Base-by-base conservation (phyloP, 2,797 vertebrate genomes). In the Cephalopachus bancanus region DNA sequence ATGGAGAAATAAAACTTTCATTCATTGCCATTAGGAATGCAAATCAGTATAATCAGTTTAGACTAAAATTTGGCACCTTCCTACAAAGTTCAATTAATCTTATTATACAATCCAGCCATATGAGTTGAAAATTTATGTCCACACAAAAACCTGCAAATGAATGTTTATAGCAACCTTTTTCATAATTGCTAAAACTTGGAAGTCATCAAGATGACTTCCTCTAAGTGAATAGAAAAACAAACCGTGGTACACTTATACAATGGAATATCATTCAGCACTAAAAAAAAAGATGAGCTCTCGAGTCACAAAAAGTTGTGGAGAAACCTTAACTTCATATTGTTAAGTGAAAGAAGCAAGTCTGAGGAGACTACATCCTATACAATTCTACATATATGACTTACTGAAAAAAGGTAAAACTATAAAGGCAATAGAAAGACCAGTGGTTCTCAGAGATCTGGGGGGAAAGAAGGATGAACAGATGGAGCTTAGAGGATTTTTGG, bases 11-110 rank as follows among this genome's bases (percentile, higher is more conserved):
- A 81, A 28, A 71, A 69, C 59, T 76, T 20, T 72, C 62, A 37
- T 22, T 44, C 44, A 53, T 2, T 62, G 26, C 44, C 53, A 11
- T 8, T 20, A 89, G 44, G 37, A 78, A 84, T 59, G 24, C 22
- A 87, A 87, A 86, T 51, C 49, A 9, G 79, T 59, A 62, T 4
- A 69, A 44, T 24, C 64, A 84, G n/a, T 84, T 76, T 57, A 60
- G 81, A 92, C 76, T 37, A 60, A 28, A 62, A 55, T 60, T 74
- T 76, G 71, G 74, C 15, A 95, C 8, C 49, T 80, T 87, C 30
- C 79, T 49, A 86, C 15, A 72, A 72, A 57, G 20, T 11, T 94
- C 83, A 95, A 22, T 90, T 84, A 90, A 44, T 71, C 72, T 71
- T 72, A 20, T 30, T 69, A 62, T 69, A 57, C 4, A 80, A 95